Base-by-base conservation (phyloP, 2,797 vertebrate species). In the Poeciliopsis presidionis region DNA sequence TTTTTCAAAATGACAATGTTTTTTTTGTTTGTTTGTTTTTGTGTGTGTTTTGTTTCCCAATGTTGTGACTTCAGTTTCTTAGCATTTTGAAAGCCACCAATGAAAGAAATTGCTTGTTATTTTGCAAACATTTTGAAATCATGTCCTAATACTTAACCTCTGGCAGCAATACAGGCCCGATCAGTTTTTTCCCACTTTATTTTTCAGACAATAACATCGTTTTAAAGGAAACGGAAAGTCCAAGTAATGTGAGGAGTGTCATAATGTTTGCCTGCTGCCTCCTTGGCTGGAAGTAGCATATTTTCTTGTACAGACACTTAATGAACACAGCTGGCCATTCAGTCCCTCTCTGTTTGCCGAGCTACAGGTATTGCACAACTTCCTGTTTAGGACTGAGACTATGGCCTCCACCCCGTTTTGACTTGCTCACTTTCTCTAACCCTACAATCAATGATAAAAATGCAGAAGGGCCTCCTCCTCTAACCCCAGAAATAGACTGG, bases 291-390 rank as follows among this genome's bases (percentile, higher is more conserved):
- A 86, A 49, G 43, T 41, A 70, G 47, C 45, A 65, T 70, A 74
- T 75, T 85, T 57, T 86, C 76, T 73, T 46, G 83, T 78, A 67
- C 33, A 28, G 78, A 79, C 83, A 83, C 79, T 86, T 77, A 69
- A 70, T 41, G 83, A 82, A 86, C 89, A 89, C 92, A 92, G 91
- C 88, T 91, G 92, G 90, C 80, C 88, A 90, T 90, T 93, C 84
- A 84, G 84, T 91, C 88, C 73, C 61, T 81, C 76, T 81, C 79
- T 79, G 80, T 83, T 88, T 86, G 89, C 90, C 89, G 91, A 90
- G 86, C 87, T 92, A 89, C 89, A 94, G 90, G 93, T 91, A 90
- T 94, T 93, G 91, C 87, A 90, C 89, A 94, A 94, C 92, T 92
- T 95, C 93, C 94, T 94, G 90, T 93, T 94, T 87, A 90, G 90